Evolutionary conservation across 2,888 invertebrate species (phyloP).

Genomic region (Dynastes maya): DNA sequence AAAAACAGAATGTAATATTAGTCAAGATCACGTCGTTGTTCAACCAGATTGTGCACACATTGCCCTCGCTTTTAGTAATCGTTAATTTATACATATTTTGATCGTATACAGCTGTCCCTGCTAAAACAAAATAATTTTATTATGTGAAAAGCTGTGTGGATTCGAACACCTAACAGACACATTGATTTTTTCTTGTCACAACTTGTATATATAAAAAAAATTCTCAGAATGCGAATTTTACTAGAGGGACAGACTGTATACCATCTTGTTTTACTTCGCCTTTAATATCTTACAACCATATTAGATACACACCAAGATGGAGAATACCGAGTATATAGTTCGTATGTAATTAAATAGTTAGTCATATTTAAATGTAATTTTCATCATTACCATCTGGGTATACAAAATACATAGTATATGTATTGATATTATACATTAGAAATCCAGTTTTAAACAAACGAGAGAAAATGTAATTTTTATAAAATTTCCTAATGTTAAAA

Average conservation of each 20-base stretch:
- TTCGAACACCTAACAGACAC: too few relatives aligned
- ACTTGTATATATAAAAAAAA: not conserved
- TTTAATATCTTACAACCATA: not conserved
- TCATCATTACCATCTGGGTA: constrained; percentile 31
- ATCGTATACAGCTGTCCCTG: not conserved
- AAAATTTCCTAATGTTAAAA: constrained; percentile 29
- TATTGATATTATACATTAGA: constrained; percentile 32
- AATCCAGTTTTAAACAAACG: constrained; percentile 17
- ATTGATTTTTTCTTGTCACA: too few relatives aligned
- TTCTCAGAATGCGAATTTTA: not conserved
- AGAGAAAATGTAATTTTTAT: constrained; percentile 8
- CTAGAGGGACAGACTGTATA: not conserved
- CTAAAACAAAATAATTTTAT: not conserved
- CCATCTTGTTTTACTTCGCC: not conserved
- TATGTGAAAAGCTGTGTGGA: too few relatives aligned
- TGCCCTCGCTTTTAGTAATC: not conserved
- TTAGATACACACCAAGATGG: constrained; percentile 25
- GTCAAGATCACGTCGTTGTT: not conserved
- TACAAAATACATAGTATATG: not conserved
- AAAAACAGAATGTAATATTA: not conserved
- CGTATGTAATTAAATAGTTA: not conserved
- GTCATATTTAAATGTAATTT: constrained; percentile 26
- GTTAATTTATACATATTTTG: not conserved
- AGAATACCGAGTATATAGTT: not conserved
- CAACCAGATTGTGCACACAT: not conserved